Evolutionary conservation across 1,140 invertebrate species (phyloP).

Genomic region (Muscidifurax raptorellus): DNA sequence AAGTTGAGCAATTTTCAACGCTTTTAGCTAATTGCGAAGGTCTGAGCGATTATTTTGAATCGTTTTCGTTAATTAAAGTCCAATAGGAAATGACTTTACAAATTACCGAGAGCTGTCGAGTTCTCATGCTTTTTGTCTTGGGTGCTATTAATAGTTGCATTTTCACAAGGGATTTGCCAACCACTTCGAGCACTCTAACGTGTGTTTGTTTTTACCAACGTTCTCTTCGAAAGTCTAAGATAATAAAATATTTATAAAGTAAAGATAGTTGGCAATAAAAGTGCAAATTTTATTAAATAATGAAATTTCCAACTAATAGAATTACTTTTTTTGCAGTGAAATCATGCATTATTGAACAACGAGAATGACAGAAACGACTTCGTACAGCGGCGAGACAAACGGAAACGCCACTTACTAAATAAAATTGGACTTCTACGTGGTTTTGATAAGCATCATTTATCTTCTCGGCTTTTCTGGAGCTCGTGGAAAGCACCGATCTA

Average conservation of each 20-base stretch:
- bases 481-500: slow-evolving; percentile 9
- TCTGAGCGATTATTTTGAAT: background rate
- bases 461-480: background rate
- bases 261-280: background rate
- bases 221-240: background rate
- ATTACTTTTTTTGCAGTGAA: background rate
- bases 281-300: background rate
- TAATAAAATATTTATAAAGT: background rate
- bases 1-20: no score
- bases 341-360: background rate
- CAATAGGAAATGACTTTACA: background rate
- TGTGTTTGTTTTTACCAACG: no score
- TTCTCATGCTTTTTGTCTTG: background rate
- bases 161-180: no score
- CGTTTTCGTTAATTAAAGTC: background rate
- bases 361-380: background rate
- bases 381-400: background rate
- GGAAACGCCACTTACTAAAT: slow-evolving; percentile 14
- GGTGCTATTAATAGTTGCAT: no score
- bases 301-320: background rate
- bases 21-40: background rate
- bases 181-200: no score
- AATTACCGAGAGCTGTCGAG: background rate
- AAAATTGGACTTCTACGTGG: slow-evolving; percentile 33
- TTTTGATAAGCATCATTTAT: slow-evolving; percentile 43